Percentiles rank a stretch among this genome's conserved stretches.
Conservation (phyloP, 2,797 vertebrate genomes). For the Rousettus madagascariensis region DNA sequence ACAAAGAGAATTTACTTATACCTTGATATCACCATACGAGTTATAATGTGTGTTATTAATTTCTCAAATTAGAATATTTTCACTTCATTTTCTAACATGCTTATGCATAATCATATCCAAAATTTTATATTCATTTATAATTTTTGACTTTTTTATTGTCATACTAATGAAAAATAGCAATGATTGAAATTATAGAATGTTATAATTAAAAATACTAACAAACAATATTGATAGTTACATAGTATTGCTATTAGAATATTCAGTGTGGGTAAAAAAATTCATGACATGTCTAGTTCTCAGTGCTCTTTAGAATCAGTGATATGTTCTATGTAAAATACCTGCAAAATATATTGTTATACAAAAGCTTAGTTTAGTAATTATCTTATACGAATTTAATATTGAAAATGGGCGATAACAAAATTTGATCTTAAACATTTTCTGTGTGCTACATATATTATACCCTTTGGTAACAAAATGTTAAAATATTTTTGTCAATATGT, state of each 20-base stretch:
- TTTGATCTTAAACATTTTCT: neutral
- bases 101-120: neutral
- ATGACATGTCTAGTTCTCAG: neutral
- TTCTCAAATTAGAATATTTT: neutral
- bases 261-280: neutral
- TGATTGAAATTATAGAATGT: neutral
- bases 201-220: conserved; percentile 1
- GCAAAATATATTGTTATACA: neutral
- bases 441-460: neutral
- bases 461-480: neutral
- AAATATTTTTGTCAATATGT: neutral
- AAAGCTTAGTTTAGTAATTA: conserved; percentile 11
- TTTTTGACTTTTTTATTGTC: neutral
- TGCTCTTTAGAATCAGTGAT: neutral
- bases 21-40: neutral
- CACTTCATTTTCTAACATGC: conserved; percentile 1
- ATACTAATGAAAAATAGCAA: neutral
- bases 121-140: neutral
- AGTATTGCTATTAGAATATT: neutral
- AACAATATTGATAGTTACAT: neutral
- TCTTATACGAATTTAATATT: neutral
- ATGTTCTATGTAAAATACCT: neutral
- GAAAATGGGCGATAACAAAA: neutral
- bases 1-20: neutral
- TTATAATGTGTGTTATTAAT: neutral